phyloP scores from a whole-genome alignment of 37 sponge, comb jelly and placozoan genomes.

The Ianthella basta region DNA sequence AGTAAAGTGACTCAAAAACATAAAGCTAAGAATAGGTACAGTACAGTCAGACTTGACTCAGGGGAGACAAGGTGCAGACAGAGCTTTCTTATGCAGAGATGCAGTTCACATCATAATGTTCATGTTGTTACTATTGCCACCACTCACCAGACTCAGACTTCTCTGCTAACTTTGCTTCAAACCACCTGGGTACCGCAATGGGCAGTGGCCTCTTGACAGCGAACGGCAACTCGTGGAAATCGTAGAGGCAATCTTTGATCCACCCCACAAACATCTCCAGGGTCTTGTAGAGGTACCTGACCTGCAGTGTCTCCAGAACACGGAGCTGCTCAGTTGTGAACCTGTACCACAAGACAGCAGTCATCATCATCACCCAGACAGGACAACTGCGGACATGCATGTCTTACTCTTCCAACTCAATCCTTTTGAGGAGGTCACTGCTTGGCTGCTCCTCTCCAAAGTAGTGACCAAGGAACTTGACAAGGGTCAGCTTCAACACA shows the following conservation, averaged over 20 bases:
- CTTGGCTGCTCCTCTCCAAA: background rate
- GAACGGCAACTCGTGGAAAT: conserved; percentile 63
- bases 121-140: too few relatives aligned
- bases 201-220: conserved; percentile 63
- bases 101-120: too few relatives aligned
- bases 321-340: conserved; percentile 50
- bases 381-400: too few relatives aligned
- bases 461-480: background rate
- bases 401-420: background rate
- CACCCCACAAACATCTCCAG: conserved; percentile 65
- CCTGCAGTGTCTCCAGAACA: conserved; percentile 38
- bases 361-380: too few relatives aligned
- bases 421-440: background rate
- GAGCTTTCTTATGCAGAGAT: too few relatives aligned
- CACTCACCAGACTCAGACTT: too few relatives aligned
- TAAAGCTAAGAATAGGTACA: too few relatives aligned
- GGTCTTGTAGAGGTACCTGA: conserved; percentile 43
- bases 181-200: background rate
- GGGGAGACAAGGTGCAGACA: too few relatives aligned
- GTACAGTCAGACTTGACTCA: too few relatives aligned
- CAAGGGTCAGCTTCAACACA: background rate
- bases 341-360: background rate
- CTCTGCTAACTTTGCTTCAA: conserved; percentile 22
- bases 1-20: too few relatives aligned
- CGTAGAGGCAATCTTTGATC: conserved; percentile 74